Evolutionary conservation across 2,888 invertebrate genomes (phyloP).

Genomic region (Hypena proboscidalis): DNA sequence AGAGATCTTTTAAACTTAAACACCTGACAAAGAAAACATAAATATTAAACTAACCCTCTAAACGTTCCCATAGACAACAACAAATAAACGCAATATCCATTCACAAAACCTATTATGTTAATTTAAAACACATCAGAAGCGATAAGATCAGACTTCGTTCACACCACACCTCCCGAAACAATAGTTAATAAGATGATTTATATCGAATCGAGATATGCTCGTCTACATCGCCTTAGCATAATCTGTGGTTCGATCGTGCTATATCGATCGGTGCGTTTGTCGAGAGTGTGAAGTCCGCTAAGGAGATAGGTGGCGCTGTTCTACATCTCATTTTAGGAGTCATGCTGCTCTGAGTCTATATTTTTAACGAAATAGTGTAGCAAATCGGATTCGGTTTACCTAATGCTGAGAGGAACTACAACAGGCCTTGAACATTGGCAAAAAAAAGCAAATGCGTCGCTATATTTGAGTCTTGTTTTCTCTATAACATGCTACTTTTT

Average conservation of each 20-base stretch:
- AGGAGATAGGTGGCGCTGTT: conserved; percentile 11
- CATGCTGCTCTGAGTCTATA: not conserved
- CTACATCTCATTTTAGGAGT: conserved; percentile 1
- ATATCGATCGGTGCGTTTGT: conserved; percentile 79
- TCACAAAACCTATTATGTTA: conserved; percentile 86
- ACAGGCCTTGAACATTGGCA: too few relatives aligned
- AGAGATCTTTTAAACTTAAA: too few relatives aligned
- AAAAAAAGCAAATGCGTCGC: too few relatives aligned
- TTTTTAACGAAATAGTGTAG: conserved; percentile 1
- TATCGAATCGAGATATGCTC: conserved; percentile 81
- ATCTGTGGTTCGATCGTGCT: conserved; percentile 78
- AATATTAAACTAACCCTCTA: conserved; percentile 22
- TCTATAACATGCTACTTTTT: too few relatives aligned
- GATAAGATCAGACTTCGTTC: conserved; percentile 81
- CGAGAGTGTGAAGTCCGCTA: conserved; percentile 33
- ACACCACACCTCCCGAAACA: conserved; percentile 85
- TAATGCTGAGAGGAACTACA: too few relatives aligned
- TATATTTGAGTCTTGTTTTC: too few relatives aligned
- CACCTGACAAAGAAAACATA: conserved; percentile 2
- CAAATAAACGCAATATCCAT: conserved; percentile 80
- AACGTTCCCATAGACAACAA: conserved; percentile 65
- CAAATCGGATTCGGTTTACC: too few relatives aligned
- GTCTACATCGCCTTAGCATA: conserved; percentile 83
- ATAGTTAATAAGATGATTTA: conserved; percentile 86
- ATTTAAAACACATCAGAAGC: conserved; percentile 83